Evolutionary conservation across 2,113 vertebrate species (phyloP).

Genomic region (Colaptes auratus): DNA sequence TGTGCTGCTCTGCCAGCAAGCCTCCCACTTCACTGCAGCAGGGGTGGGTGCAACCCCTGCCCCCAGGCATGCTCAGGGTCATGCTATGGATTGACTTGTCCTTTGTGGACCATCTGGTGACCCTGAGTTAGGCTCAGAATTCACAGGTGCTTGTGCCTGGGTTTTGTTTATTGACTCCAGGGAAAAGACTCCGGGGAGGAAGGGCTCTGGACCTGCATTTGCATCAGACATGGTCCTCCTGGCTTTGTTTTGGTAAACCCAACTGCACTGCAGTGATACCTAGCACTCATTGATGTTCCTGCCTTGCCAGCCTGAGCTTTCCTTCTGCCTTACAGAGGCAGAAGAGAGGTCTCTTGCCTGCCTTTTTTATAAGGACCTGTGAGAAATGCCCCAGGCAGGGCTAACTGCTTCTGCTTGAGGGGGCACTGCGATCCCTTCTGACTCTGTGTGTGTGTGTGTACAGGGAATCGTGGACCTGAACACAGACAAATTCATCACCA

Average conservation of each 20-base stretch:
- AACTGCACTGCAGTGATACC: background rate
- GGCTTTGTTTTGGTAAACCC: background rate
- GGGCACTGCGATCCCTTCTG: background rate
- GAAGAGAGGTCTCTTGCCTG: background rate
- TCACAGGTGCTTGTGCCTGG: background rate
- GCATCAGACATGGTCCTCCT: rapidly evolving
- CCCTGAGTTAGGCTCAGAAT: background rate
- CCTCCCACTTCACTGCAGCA: background rate
- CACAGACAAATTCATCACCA: background rate
- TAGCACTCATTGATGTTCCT: rapidly evolving
- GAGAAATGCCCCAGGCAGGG: background rate
- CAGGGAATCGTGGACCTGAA: rapidly evolving
- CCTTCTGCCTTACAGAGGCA: background rate
- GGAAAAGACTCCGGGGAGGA: background rate
- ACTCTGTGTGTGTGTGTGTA: background rate
- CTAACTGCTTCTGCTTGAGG: background rate
- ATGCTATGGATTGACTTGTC: rapidly evolving
- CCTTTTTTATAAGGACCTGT: rapidly evolving
- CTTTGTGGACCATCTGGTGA: background rate
- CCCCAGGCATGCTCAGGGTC: rapidly evolving
- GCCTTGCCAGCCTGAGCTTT: background rate
- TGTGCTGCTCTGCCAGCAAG: background rate
- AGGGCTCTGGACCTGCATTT: background rate
- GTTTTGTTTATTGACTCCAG: background rate
- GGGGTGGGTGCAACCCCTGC: background rate